Conservation (phyloP, 92 coral and sea anemone genomes). For the Blastomussa wellsi region DNA sequence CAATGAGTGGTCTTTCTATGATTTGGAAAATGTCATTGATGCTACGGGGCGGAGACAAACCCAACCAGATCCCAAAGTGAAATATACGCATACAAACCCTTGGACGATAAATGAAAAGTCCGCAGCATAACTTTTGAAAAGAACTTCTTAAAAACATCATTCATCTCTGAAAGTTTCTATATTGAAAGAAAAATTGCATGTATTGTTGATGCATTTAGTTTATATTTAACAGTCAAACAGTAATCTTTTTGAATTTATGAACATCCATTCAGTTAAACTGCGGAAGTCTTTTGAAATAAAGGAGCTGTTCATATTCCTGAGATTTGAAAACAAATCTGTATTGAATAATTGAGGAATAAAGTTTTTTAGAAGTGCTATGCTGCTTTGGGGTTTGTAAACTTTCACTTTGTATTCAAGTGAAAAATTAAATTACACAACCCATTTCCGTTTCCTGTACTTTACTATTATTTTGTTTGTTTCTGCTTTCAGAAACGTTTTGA, state of each 20-base stretch:
- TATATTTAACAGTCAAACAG: background rate
- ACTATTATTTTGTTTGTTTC: too few relatives aligned
- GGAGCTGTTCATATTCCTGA: background rate
- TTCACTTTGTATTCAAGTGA: background rate
- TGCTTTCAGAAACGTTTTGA: background rate
- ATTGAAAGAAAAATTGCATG: background rate
- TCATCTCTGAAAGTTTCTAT: background rate
- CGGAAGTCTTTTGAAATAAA: background rate
- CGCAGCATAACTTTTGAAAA: background rate
- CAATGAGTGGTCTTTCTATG: constrained; percentile 74
- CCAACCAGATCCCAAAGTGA: constrained; percentile 83
- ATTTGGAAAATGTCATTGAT: constrained; percentile 78
- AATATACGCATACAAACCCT: constrained; percentile 83
- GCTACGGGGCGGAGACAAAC: constrained; percentile 66
- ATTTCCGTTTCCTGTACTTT: background rate
- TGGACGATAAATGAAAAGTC: constrained; percentile 60
- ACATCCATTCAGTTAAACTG: background rate
- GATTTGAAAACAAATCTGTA: background rate
- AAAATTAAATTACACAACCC: background rate
- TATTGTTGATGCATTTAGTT: background rate
- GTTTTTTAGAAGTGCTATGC: background rate
- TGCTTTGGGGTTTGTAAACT: background rate
- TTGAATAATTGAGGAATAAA: background rate
- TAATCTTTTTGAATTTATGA: background rate
- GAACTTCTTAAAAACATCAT: background rate